Base-by-base conservation (phyloP, 2,113 vertebrate genomes). In the Pomatorhinus ruficollis region DNA sequence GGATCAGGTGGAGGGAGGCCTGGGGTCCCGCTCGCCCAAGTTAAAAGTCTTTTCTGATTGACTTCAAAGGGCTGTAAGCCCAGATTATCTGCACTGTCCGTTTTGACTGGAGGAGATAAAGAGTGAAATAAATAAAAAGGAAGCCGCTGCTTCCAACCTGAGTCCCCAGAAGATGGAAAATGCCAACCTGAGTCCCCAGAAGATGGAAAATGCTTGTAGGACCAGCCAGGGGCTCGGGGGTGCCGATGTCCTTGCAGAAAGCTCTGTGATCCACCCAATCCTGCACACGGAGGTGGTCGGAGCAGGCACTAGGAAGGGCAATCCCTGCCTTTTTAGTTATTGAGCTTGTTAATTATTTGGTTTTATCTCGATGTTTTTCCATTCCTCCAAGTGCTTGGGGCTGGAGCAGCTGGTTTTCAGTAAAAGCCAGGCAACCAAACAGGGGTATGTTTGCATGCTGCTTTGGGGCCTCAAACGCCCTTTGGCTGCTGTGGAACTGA, bases 241-340 rank as follows among this genome's bases (percentile, higher is more conserved):
- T 88, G 57, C 24, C 4, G 4, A 4, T 27, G n/a, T 59, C 66
- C 35, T 69, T 40, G 27, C 12, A 15, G 56, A 78, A 81, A 57
- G 28, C 21, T 65, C 39, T 10, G 27, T 69, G 10, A 54, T 27
- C 64, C 54, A 42, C 39, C 35, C 1, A 2, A 24, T 30, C 39
- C 61, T 35, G 20, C 10, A 0, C 0, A 0, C 10, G 15, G 52
- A 82, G 33, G 35, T 50, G 45, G n/a, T 4, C 10, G 15, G 69
- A 92, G 60, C 23, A 49, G 44, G 45, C 28, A 5, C 15, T 12
- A 9, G 66, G 33, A 85, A 82, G 10, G 65, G 7, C 15, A 18
- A 2, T 49, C 21, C 1, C 20, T 33, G 39, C 37, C 25, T 72
- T 56, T n/a, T 37, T 39, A 18, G 3, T 42, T 45, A 15, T 2